phyloP scores from a whole-genome alignment of 2,888 invertebrate genomes.

The Pristionchus arcanus region DNA sequence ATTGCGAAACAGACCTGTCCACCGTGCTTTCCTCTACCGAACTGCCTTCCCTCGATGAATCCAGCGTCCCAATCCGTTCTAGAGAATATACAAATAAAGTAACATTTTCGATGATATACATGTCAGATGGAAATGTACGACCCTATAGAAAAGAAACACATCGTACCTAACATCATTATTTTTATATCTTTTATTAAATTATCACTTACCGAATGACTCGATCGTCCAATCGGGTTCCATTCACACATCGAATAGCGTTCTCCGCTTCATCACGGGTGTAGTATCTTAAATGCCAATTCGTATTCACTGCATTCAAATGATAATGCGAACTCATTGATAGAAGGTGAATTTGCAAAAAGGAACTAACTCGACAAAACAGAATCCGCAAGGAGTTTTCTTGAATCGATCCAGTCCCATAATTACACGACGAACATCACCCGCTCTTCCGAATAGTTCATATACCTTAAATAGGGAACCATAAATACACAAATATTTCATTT shows the following conservation, averaged over 20 bases:
- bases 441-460: conserved; percentile 94
- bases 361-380: conserved; percentile 95
- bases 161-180: too few species aligned
- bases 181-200: too few species aligned
- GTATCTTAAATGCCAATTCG: conserved; percentile 78
- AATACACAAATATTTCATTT: background rate
- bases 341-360: background rate
- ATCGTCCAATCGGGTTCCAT: conserved; percentile 95
- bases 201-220: conserved; percentile 88
- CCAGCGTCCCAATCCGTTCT: conserved; percentile 99
- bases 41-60: conserved; percentile 97
- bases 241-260: conserved; percentile 87
- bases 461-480: conserved; percentile 81
- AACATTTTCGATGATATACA: background rate
- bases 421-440: conserved; percentile 93
- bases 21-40: conserved; percentile 96
- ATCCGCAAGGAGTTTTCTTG: conserved; percentile 98
- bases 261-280: conserved; percentile 83
- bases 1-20: conserved; percentile 88
- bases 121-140: background rate
- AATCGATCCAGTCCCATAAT: conserved; percentile 98
- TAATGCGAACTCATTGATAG: background rate
- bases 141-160: background rate
- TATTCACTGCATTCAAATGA: background rate
- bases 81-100: background rate